Base-by-base conservation (phyloP, 2,113 vertebrate genomes). In the Empidonax alnorum region DNA sequence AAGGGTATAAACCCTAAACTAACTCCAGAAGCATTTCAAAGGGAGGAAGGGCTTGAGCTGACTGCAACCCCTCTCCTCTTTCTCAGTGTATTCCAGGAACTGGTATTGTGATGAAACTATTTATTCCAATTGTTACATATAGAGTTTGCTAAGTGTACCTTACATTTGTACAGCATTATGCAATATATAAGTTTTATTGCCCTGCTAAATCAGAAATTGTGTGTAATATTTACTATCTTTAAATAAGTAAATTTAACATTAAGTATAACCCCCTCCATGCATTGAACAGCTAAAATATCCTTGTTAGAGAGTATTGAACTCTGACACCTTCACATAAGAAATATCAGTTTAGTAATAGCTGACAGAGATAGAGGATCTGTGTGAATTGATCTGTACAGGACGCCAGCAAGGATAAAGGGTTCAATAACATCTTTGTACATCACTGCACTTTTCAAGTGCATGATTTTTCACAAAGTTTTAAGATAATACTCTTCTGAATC, bases 181-280 rank as follows among this genome's bases (percentile, higher is more conserved):
- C 28, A 31, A 39, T 55, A 18, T 10, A 23, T 44, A 42, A 44
- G 37, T 50, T 67, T 14, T 31, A 39, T 50, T 25, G 6, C 33
- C 42, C 11, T 55, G 20, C 39, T 77, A 23, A 69, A 63, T 53
- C 17, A 73, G 46, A 74, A 84, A 33, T 22, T 6, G 37, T 74
- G 5, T 81, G 24, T 41, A 44, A 37, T 33, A 19, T 8, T 3
- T 41, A 3, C 16, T 47, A 13, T 14, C 4, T 49, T 71, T 47
- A 62, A 65, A 17, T 23, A 35, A 69, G 25, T n/a, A 69, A 21
- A 44, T 74, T 44, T 71, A 16, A 39, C 52, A 21, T 42, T 19
- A 37, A 62, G 27, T 6, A 5, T 24, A 47, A 42, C 16, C 4
- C 4, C 2, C 4, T 63, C 31, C 20, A 23, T 8, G 11, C 1